Evolutionary conservation across 2,113 vertebrate species (phyloP).

Genomic region (Psammodynastes pulverulentus): DNA sequence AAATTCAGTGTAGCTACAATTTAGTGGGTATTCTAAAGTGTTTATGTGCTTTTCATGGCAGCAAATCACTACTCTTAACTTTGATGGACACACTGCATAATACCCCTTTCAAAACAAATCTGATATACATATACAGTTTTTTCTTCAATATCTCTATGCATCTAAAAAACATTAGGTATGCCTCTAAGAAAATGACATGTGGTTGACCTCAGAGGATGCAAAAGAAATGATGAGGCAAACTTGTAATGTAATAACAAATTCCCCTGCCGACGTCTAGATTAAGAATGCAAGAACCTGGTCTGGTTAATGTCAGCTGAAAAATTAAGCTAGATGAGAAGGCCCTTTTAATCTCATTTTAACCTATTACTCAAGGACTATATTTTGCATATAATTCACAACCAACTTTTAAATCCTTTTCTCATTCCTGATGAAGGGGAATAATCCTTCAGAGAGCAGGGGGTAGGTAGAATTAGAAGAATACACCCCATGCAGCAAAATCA

Average conservation of each 20-base stretch:
- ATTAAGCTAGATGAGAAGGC: not conserved
- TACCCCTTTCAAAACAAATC: not conserved
- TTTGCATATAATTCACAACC: not conserved
- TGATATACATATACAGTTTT: not conserved
- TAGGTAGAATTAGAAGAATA: not conserved
- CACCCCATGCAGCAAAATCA: not conserved
- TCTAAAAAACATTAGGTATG: not conserved
- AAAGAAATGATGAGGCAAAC: not conserved
- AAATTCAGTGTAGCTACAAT: not conserved
- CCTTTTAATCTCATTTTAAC: not conserved
- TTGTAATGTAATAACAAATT: not conserved
- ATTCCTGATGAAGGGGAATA: not conserved
- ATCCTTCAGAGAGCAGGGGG: not conserved
- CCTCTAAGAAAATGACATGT: not conserved
- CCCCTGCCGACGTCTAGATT: not conserved
- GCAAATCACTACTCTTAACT: not conserved
- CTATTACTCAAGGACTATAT: not conserved
- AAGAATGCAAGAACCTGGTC: not conserved
- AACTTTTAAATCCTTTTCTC: not conserved
- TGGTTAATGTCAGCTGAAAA: not conserved
- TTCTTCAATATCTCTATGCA: not conserved
- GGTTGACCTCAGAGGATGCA: not conserved
- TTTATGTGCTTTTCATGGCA: not conserved
- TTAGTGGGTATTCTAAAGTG: not conserved
- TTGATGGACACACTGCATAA: not conserved